Evolutionary conservation across 1,140 invertebrate species (phyloP).

Genomic region (Drosophila seguyi): DNA sequence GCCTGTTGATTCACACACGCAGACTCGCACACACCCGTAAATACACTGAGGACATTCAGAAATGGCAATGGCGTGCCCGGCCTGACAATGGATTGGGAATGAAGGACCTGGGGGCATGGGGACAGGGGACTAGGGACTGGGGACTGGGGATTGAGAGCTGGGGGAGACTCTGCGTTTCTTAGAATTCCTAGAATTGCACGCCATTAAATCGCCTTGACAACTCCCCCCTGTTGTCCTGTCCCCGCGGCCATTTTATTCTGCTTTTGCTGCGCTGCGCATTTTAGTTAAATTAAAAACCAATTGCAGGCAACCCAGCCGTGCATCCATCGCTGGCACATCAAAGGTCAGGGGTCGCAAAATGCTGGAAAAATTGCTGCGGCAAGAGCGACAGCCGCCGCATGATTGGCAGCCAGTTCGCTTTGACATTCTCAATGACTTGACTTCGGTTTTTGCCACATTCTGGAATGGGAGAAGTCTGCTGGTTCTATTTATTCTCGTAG

Average conservation of each 20-base stretch:
- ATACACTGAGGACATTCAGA: slow-evolving; percentile 45
- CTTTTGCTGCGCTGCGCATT: slow-evolving; percentile 59
- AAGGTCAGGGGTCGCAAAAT: slow-evolving; percentile 62
- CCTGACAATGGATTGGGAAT: slow-evolving; percentile 67
- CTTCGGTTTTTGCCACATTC: neutral
- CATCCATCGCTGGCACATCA: slow-evolving; percentile 33
- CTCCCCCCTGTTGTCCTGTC: slow-evolving; percentile 4
- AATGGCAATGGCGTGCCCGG: slow-evolving; percentile 65
- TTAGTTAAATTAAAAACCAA: slow-evolving; percentile 82
- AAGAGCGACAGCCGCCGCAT: slow-evolving; percentile 32
- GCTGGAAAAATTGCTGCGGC: slow-evolving; percentile 13
- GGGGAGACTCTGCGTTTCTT: slow-evolving; percentile 53
- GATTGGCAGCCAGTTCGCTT: slow-evolving; percentile 50
- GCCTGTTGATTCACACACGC: slow-evolving; percentile 70
- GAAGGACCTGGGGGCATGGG: slow-evolving; percentile 55
- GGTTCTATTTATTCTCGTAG: neutral
- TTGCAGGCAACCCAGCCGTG: slow-evolving; percentile 64
- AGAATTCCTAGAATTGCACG: slow-evolving; percentile 75
- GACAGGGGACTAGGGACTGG: slow-evolving; percentile 16
- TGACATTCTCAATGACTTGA: slow-evolving; percentile 39
- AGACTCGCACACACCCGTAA: slow-evolving; percentile 21
- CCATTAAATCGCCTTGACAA: slow-evolving; percentile 76
- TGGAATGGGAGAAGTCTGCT: no score
- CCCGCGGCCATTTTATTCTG: slow-evolving; percentile 13
- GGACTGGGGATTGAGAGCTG: neutral